Percentiles rank a stretch among this genome's conserved stretches.
Evolutionary conservation across 1,140 invertebrate genomes (phyloP).

Genomic region (Drosophila baimaii): DNA sequence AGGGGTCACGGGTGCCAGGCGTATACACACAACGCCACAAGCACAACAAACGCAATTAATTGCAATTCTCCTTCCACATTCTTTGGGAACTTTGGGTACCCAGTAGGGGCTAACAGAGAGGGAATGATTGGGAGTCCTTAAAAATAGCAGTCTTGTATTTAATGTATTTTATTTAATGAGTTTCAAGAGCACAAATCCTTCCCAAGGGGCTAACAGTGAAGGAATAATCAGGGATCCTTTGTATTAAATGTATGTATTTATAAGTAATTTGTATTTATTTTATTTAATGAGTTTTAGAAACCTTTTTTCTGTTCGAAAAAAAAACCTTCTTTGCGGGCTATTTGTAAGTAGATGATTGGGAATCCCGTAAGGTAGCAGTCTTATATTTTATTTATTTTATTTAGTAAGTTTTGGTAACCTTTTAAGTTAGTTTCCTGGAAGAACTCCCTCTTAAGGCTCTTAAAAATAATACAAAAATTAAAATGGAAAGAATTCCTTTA

Average conservation of each 20-base stretch:
- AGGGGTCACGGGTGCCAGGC: not conserved
- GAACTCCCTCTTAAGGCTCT: no score
- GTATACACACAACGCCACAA: slow-evolving; percentile 26
- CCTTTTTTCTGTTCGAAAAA: no score
- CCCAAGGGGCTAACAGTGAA: no score
- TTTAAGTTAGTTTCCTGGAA: not conserved
- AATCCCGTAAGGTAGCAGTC: not conserved
- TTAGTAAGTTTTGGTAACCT: no score
- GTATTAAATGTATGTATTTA: no score
- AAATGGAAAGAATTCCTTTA: fast-evolving
- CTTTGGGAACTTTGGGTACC: slow-evolving; percentile 22
- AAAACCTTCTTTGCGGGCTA: no score
- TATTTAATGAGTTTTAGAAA: no score
- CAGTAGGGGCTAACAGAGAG: not conserved
- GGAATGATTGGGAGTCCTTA: not conserved
- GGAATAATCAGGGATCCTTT: no score
- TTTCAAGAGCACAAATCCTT: no score
- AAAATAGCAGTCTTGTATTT: no score
- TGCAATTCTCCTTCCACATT: slow-evolving; percentile 51
- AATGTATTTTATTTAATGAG: not conserved
- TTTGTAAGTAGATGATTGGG: no score
- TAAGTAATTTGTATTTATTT: no score
- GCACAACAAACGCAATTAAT: slow-evolving; percentile 79
- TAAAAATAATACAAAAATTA: not conserved
- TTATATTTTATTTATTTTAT: not conserved